phyloP scores from a whole-genome alignment of 2,888 invertebrate species.

The Drosophila pseudotalamancana region DNA sequence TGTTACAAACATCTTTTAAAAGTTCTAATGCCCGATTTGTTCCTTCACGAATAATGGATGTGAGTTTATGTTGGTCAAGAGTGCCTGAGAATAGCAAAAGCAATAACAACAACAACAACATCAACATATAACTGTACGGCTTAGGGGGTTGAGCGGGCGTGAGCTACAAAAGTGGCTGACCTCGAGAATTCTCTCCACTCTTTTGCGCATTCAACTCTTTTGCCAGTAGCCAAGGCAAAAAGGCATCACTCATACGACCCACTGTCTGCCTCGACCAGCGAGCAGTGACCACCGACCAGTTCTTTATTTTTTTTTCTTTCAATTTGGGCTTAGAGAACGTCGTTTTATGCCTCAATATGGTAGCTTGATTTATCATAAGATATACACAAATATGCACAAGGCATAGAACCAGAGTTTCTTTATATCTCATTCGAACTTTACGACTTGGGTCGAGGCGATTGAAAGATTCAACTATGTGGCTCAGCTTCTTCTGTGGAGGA shows the following conservation, averaged over 20 bases:
- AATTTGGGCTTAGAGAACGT: conserved; percentile 46
- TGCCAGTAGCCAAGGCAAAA: conserved; percentile 22
- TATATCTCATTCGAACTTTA: conserved; percentile 6
- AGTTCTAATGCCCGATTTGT: conserved; percentile 11
- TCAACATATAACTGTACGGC: conserved; percentile 29
- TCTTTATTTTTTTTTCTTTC: no score
- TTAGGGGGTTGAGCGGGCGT: conserved; percentile 24
- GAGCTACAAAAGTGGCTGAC: conserved; percentile 68
- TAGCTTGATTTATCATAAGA: conserved; percentile 55
- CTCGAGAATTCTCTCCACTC: conserved; percentile 63
- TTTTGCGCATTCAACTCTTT: conserved; percentile 7
- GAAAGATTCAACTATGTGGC: not conserved
- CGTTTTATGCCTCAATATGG: conserved; percentile 64
- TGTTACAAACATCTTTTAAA: no score
- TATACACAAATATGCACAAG: conserved; percentile 34
- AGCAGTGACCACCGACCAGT: no score
- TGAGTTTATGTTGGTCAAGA: conserved; percentile 68
- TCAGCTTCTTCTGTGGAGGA: not conserved
- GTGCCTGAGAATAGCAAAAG: conserved; percentile 58
- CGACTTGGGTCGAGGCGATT: not conserved
- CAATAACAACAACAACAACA: conserved; percentile 17
- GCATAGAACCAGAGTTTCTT: conserved; percentile 23
- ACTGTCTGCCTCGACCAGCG: conserved; percentile 25
- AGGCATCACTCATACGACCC: conserved; percentile 70
- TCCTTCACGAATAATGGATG: conserved; percentile 37